These are phyloP conservation scores for Andricus grossulariae DNA, from an alignment of 1,140 invertebrate species.

Conservation along the genomic window DNA sequence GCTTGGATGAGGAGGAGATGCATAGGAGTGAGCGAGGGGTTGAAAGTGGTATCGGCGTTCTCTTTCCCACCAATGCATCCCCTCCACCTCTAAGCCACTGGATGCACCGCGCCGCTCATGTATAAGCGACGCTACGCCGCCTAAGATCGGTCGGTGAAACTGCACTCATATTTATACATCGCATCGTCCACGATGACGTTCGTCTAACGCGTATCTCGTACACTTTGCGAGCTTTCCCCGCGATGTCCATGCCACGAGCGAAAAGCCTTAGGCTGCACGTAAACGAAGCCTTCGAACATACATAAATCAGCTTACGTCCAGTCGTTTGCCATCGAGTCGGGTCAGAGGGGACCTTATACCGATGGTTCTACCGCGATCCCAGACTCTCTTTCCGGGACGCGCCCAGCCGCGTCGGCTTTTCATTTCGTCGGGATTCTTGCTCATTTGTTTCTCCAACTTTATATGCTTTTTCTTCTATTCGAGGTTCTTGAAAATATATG, in stretches of 20 bases:
- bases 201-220: constrained; percentile 15
- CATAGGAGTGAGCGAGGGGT: too few relatives aligned
- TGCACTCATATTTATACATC: too few relatives aligned
- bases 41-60: too few relatives aligned
- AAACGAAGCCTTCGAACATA: constrained; percentile 62
- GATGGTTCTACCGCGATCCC: background rate
- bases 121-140: too few relatives aligned
- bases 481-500: background rate
- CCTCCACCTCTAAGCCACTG: too few relatives aligned
- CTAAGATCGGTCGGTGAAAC: too few relatives aligned
- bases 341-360: constrained; percentile 50
- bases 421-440: constrained; percentile 15
- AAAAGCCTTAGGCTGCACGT: constrained; percentile 59
- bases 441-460: constrained; percentile 14
- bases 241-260: constrained; percentile 47
- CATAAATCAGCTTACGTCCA: constrained; percentile 71
- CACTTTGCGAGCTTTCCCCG: constrained; percentile 48
- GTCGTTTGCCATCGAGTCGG: constrained; percentile 70
- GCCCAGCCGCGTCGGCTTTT: constrained; percentile 20
- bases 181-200: background rate
- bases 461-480: background rate
- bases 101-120: too few relatives aligned
- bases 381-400: constrained; percentile 30
- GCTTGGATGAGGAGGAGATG: too few relatives aligned
- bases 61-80: too few relatives aligned